These are phyloP conservation scores for Calephelis virginiensis DNA, from an alignment of 1,140 invertebrate species.

Conservation along the genomic window DNA sequence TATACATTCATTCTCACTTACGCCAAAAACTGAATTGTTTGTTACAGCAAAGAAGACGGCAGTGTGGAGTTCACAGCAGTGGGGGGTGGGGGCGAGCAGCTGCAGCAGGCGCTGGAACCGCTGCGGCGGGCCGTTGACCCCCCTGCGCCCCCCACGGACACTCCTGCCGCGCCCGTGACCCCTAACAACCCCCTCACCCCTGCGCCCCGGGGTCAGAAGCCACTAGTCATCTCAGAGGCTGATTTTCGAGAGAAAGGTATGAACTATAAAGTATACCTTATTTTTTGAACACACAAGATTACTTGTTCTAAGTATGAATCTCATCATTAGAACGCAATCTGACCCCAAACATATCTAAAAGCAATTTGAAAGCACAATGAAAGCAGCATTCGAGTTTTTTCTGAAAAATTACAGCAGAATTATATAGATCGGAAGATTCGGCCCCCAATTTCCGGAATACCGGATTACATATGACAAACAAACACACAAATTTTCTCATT, in stretches of 20 bases:
- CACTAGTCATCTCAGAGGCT: constrained; percentile 64
- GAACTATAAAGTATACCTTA: background rate
- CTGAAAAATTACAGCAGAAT: too few relatives aligned
- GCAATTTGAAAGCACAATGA: too few relatives aligned
- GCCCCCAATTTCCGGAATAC: too few relatives aligned
- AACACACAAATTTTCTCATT: too few relatives aligned
- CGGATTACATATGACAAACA: too few relatives aligned
- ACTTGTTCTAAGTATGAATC: too few relatives aligned
- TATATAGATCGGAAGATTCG: too few relatives aligned
- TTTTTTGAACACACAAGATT: background rate
- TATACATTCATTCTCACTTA: too few relatives aligned
- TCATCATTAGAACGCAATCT: too few relatives aligned
- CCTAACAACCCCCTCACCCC: constrained; percentile 18
- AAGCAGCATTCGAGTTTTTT: too few relatives aligned
- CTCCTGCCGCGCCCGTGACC: constrained; percentile 20
- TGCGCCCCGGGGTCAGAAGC: constrained; percentile 9
- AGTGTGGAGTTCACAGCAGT: constrained; percentile 38
- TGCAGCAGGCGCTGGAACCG: constrained; percentile 29
- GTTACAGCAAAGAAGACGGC: constrained; percentile 42
- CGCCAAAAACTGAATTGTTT: too few relatives aligned
- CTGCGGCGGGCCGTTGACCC: constrained; percentile 11
- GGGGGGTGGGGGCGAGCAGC: constrained; percentile 37
- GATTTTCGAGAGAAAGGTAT: constrained; percentile 72
- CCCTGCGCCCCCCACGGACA: constrained; percentile 24
- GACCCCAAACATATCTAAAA: too few relatives aligned